Evolutionary conservation across 2,113 vertebrate genomes (phyloP).

Genomic region (Enhydra lutris): DNA sequence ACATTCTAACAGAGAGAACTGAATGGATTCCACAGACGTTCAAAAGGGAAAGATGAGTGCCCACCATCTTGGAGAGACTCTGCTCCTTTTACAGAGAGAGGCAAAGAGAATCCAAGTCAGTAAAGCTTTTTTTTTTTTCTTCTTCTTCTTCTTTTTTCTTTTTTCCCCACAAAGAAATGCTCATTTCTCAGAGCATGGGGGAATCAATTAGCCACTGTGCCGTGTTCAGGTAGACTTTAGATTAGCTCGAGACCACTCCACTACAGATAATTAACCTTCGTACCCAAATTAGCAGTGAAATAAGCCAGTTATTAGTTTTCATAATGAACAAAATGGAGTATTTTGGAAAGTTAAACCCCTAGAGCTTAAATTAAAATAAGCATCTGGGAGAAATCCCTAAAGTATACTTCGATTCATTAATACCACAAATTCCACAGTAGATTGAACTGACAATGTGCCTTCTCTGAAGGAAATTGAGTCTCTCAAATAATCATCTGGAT

Average conservation of each 20-base stretch:
- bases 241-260: constrained; percentile 83
- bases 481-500: constrained; percentile 79
- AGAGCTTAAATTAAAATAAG: constrained; percentile 89
- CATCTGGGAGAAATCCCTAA: constrained; percentile 85
- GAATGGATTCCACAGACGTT: accelerated
- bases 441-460: constrained; percentile 82
- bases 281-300: constrained; percentile 86
- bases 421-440: constrained; percentile 82
- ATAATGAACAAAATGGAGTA: constrained; percentile 87
- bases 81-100: constrained; percentile 38
- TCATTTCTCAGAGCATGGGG: constrained; percentile 74
- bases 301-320: constrained; percentile 87
- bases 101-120: constrained; percentile 22
- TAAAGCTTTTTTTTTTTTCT: constrained; percentile 10
- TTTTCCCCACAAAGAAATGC: constrained; percentile 61
- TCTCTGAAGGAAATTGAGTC: constrained; percentile 79
- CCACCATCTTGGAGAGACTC: background rate
- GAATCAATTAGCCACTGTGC: constrained; percentile 84
- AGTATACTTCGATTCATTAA: constrained; percentile 86
- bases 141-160: background rate
- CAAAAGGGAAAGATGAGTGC: background rate
- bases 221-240: constrained; percentile 83
- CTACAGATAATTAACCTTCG: constrained; percentile 87
- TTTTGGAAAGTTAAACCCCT: constrained; percentile 87
- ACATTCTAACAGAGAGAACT: background rate